These are phyloP conservation scores for Holothuria scabra DNA, from an alignment of 53 echinoderm and acorn worm species.

Conservation along the genomic window DNA sequence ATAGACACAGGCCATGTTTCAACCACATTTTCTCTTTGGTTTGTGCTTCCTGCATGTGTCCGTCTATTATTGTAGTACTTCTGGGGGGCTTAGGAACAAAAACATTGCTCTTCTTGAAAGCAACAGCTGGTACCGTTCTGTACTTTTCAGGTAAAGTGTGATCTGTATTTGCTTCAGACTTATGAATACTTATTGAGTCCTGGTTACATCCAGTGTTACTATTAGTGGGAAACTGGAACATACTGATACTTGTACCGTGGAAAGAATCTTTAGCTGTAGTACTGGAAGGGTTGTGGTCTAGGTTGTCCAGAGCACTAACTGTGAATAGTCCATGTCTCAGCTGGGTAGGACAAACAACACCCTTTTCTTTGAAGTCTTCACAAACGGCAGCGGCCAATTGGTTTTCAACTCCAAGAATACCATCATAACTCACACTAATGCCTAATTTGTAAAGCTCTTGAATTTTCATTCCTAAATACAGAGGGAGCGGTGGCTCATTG, in stretches of 20 bases:
- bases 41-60: slow-evolving; percentile 12
- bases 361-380: slow-evolving; percentile 37
- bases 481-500: slow-evolving; percentile 59
- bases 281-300: slow-evolving; percentile 53
- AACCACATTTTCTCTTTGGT: slow-evolving; percentile 10
- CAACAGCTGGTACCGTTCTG: slow-evolving; percentile 27
- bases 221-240: slow-evolving; percentile 61
- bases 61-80: too few relatives aligned
- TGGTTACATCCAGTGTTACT: slow-evolving; percentile 31
- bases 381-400: slow-evolving; percentile 35
- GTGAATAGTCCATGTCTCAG: slow-evolving; percentile 51
- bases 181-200: not conserved
- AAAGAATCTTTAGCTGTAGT: slow-evolving; percentile 55
- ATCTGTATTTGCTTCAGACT: not conserved
- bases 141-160: slow-evolving; percentile 54
- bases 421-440: slow-evolving; percentile 43
- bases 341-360: slow-evolving; percentile 48
- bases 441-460: slow-evolving; percentile 47
- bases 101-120: slow-evolving; percentile 49
- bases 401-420: slow-evolving; percentile 46
- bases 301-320: slow-evolving; percentile 58
- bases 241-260: slow-evolving; percentile 58
- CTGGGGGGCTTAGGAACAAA: slow-evolving; percentile 43
- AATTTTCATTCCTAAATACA: slow-evolving; percentile 57
- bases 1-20: not conserved